Conservation (phyloP, 2,888 invertebrate genomes). For the Furcula furcula region DNA sequence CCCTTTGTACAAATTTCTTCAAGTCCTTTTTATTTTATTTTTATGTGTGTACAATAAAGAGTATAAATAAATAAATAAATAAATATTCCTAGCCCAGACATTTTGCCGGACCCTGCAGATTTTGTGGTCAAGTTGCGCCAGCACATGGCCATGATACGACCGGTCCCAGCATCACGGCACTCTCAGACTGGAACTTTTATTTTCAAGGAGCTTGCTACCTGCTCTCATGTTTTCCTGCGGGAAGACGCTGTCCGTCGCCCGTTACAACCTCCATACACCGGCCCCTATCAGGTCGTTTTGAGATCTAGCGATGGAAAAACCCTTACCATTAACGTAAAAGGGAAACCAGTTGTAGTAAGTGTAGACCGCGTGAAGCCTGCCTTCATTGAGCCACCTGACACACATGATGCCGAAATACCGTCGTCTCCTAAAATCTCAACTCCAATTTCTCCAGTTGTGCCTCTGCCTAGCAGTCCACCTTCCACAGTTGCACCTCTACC, state of each 20-base stretch:
- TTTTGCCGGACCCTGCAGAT: conserved; percentile 7
- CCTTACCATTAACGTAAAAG: conserved; percentile 18
- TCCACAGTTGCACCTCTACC: neutral
- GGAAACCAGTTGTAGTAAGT: neutral
- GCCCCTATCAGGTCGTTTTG: conserved; percentile 26
- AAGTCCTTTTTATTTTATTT: too few species aligned
- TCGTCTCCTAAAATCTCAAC: neutral
- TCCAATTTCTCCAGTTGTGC: neutral
- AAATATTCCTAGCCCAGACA: too few species aligned
- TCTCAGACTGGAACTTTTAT: conserved; percentile 17
- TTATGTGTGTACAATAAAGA: too few species aligned
- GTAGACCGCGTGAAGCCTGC: conserved; percentile 6
- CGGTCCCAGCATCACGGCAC: conserved; percentile 20
- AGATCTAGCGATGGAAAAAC: conserved; percentile 15
- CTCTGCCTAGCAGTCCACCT: neutral
- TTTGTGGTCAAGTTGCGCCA: conserved; percentile 16
- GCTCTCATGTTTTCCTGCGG: conserved; percentile 24
- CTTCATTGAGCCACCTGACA: neutral
- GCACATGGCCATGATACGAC: conserved; percentile 8
- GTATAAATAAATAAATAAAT: too few species aligned
- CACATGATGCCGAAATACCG: neutral
- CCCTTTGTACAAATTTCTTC: too few species aligned
- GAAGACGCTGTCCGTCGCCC: conserved; percentile 24
- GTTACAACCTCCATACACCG: conserved; percentile 28
- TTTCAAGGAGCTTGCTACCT: conserved; percentile 24